Evolutionary conservation across 2,113 vertebrate genomes (phyloP), one percentile per base, ranked within the genome.

Genomic region (Saiga tatarica): DNA sequence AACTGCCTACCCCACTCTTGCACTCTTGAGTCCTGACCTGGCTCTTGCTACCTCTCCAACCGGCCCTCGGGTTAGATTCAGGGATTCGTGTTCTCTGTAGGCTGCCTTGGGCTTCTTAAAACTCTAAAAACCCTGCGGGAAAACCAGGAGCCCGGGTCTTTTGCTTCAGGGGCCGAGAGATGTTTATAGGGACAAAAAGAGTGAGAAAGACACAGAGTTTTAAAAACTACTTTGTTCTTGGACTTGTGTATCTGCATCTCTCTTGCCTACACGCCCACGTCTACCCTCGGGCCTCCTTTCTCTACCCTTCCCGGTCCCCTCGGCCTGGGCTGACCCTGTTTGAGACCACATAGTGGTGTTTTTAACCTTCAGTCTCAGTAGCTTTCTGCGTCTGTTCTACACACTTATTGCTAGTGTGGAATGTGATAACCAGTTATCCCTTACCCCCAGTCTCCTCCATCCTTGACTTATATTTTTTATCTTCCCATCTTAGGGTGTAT

Each of bases 391-490:
- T 95, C n/a, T 45, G 52, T 74, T 19, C 52, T 74, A 33, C 83
- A 76, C 30, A 52, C 52, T 86, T 59, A 23, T 5, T 2, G 92
- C 50, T 2, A 19, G 74, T 14, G 14, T 50, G 47, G 59, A 52
- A 36, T 6, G 60, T 2, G 2, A 25, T 25, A 62, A 42, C 28
- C 87, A 12, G 47, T 13, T n/a, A 64, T 53, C 10, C 23, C 55
- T 17, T 52, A 5, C 0, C 33, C 16, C 25, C 39, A 14, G 17
- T 33, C 82, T 36, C 62, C 81, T 86, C 78, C 33, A 42, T 97
- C 74, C 57, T 97, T 97, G 95, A 91, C 97, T 96, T 91, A 26
- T 95, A 94, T 76, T 95, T 97, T 98, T 96, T 87, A 96, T 98
- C 91, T 96, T 67, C 89, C 96, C 94, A 90, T 94, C 88, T 87